A percentile compares a stretch with the other conserved stretches of the same genome.
These are phyloP conservation scores for Ornithoptera priamus DNA, from an alignment of 2,888 invertebrate species.

Conservation along the genomic window DNA sequence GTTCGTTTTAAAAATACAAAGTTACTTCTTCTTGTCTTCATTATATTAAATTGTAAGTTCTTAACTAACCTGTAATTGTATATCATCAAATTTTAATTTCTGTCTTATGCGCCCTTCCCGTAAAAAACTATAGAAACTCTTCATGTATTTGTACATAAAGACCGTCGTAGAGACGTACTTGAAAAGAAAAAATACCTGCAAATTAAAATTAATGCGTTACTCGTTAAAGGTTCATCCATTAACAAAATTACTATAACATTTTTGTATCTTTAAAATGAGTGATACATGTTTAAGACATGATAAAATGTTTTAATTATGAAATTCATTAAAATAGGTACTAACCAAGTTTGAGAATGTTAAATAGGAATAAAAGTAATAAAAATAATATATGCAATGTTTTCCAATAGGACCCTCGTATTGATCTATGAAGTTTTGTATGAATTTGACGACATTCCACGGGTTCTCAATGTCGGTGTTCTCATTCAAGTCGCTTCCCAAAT, in stretches of 20 bases:
- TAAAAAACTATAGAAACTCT: slow-evolving; percentile 50
- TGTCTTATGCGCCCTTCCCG: slow-evolving; percentile 53
- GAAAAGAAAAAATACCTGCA: slow-evolving; percentile 54
- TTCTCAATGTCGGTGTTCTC: slow-evolving; percentile 39
- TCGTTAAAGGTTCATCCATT: background rate
- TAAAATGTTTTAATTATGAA: background rate
- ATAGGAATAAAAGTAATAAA: slow-evolving; percentile 50
- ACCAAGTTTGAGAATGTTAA: slow-evolving; percentile 57
- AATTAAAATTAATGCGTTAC: background rate
- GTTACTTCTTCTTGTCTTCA: too few relatives aligned
- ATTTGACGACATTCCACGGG: slow-evolving; percentile 36
- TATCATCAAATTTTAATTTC: slow-evolving; percentile 60
- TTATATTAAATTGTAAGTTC: too few relatives aligned
- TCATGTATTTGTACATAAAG: slow-evolving; percentile 58
- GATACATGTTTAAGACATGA: background rate
- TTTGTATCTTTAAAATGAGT: background rate
- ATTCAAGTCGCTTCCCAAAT: slow-evolving; percentile 29
- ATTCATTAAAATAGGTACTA: slow-evolving; percentile 32
- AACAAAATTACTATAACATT: background rate
- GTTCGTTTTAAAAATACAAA: too few relatives aligned
- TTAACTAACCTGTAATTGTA: slow-evolving; percentile 58
- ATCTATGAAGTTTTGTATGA: slow-evolving; percentile 45
- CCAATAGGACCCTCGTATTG: slow-evolving; percentile 48
- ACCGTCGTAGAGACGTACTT: slow-evolving; percentile 60
- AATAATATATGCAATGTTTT: slow-evolving; percentile 46